Base-by-base conservation (phyloP, 1,140 invertebrate species). In the Eueides isabella region DNA sequence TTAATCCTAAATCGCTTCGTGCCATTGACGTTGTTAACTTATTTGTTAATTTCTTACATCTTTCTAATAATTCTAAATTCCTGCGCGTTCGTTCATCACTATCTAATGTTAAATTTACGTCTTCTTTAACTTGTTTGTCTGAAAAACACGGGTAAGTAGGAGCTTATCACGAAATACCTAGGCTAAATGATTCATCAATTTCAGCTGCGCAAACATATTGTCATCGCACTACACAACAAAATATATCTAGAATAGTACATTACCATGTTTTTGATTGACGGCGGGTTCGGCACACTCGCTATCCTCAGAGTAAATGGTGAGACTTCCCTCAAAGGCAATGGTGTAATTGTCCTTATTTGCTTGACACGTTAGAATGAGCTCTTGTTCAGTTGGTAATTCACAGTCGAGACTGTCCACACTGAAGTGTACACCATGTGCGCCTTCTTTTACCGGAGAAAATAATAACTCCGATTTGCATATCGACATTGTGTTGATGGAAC, bases 341-440 rank as follows among this genome's bases (percentile, higher is more conserved):
- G 97, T 98, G 87, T 98, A 98, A 92, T 98, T 98, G 86, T 98
- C 96, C 93, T 98, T 98, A 85, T 98, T 98, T 14, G 97, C 96
- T 87, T 97, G 96, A 88, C 97, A 97, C 67, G 97, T 98, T 38
- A 98, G 94, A 82, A 98, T 96, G 86, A 98, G 96, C 83, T 98
- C 97, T 76, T 95, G 95, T 83, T 96, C 96, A 62, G 95, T 95
- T 78, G 94, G 94, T 71, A 95, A 94, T 83, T 97, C 97, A 91
- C 97, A 97, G 88, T 98, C 98, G 67, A 98, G 94, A 61, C 97
- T 98, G 87, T 98, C 97, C 28, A 98, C 97, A 70, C 97, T 97
- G 90, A 97, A 97, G 86, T 97, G 97, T 73, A 96, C 96, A 71
- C 96, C 91, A 65, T 95, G 94, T 35, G 94, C 94, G 71, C 95